Evolutionary conservation across 1,140 invertebrate species (phyloP), one percentile per base, ranked within the genome.

Genomic region (Aphelinus atriplicis): DNA sequence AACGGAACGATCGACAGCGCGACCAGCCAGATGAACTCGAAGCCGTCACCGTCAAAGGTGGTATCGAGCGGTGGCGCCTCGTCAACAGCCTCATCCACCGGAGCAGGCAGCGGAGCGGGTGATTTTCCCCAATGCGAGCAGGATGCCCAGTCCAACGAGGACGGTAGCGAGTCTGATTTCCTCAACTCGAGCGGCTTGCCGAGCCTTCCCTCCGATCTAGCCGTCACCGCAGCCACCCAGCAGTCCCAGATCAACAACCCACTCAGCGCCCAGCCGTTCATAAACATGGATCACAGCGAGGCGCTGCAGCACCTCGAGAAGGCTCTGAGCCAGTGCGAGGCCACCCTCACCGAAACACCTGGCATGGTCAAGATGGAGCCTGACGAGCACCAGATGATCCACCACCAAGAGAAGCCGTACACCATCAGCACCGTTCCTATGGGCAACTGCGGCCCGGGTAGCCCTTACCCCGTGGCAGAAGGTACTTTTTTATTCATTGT

Each of bases 331-430:
- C 83, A 86, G 10, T 88, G 86, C 76, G 87, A 88, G 71, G 86
- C 87, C 0, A 88, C 87, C 45, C 78, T 88, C 10, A 87, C 86
- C 2, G 87, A 88, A 71, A 83, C 86, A 3, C 81, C 76, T 43
- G 87, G 87, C 9, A 83, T 86, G 83, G 87, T 88, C 3, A 88
- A 88, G 66, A 86, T 88, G 85, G 87, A 88, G 71, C 87, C 87
- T 0, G 87, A 88, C 61, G 87, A 88, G 50, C 86, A 85, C 46
- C 87, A 87, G 70, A 77, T 82, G 66, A 81, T 85, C 3, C 84
- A 84, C 3, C 82, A 84, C 1, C 84, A 85, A 1, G 78, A 82
- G 6, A 88, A 88, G 64, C 86, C 86, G 1, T 88, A 87, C 79
- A 86, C 87, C 2, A 88, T 88, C 71, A 88, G 85, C 79, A 83